phyloP scores from a whole-genome alignment of 1,140 invertebrate genomes.

The Lamellibrachia luymesi region DNA sequence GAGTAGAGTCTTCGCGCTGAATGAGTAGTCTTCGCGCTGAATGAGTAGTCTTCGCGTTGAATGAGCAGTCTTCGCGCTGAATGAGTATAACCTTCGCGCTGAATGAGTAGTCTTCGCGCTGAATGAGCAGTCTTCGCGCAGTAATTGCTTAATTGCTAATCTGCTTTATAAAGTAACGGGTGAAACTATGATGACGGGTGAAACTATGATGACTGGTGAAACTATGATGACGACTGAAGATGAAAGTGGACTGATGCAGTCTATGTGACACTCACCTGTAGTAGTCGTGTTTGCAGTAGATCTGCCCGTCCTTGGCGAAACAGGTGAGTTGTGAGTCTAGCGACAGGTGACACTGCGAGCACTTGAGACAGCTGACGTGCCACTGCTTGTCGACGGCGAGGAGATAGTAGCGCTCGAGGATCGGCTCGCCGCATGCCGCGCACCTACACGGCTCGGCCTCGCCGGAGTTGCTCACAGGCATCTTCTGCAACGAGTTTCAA shows the following conservation, averaged over 20 bases:
- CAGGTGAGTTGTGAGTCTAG: constrained; percentile 89
- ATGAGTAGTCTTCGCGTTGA: too few species aligned
- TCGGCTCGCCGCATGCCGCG: constrained; percentile 79
- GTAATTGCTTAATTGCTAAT: too few species aligned
- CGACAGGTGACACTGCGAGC: constrained; percentile 79
- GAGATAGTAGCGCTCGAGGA: constrained; percentile 82
- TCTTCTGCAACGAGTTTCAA: not conserved
- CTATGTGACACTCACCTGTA: constrained; percentile 75
- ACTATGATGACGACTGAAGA: not conserved
- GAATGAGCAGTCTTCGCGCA: too few species aligned
- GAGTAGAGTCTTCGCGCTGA: too few species aligned
- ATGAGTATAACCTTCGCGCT: too few species aligned
- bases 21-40: too few species aligned
- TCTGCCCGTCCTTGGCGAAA: constrained; percentile 89
- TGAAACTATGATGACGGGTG: too few species aligned
- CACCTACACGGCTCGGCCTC: constrained; percentile 61
- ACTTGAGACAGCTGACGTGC: constrained; percentile 84
- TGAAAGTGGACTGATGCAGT: not conserved
- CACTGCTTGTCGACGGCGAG: constrained; percentile 84
- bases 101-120: too few species aligned
- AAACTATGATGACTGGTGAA: too few species aligned
- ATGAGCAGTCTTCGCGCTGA: too few species aligned
- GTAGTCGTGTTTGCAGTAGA: constrained; percentile 97
- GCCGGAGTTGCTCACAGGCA: constrained; percentile 12
- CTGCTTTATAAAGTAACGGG: too few species aligned